Percentiles rank a stretch among this genome's conserved stretches.
Evolutionary conservation across 2,888 invertebrate genomes (phyloP).

Genomic region (Drosophila leonis): DNA sequence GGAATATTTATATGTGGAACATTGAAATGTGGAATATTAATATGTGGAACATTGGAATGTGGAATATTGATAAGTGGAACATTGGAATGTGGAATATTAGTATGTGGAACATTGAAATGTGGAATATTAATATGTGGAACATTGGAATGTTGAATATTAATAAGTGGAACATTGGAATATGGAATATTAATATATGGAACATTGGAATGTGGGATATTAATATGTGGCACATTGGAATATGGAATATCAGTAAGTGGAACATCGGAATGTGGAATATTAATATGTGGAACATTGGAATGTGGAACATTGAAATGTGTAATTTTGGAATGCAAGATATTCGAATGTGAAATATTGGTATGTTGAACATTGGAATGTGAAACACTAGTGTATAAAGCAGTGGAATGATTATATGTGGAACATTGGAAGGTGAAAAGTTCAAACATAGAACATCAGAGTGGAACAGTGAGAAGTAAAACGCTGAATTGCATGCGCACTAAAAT

Average conservation of each 20-base stretch:
- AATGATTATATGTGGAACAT: background rate
- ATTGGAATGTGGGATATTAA: background rate
- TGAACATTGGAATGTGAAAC: background rate
- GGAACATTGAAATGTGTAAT: background rate
- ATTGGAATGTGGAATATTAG: background rate
- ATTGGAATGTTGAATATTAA: background rate
- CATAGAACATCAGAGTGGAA: too few species aligned
- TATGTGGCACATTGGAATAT: background rate
- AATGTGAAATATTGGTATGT: background rate
- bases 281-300: background rate
- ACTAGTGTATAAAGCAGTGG: background rate
- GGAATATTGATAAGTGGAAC: background rate
- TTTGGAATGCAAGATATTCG: background rate
- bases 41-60: background rate
- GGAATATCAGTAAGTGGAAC: background rate
- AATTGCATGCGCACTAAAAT: background rate
- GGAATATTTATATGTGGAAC: background rate
- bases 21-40: background rate
- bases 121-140: background rate
- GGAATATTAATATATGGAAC: background rate
- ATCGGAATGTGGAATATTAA: background rate
- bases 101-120: background rate
- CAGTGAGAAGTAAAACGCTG: background rate
- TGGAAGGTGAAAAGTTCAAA: too few species aligned
- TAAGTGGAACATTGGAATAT: background rate